Evolutionary conservation across 2,113 vertebrate species (phyloP), one percentile per base, ranked within the genome.

Genomic region (Halcyon senegalensis): DNA sequence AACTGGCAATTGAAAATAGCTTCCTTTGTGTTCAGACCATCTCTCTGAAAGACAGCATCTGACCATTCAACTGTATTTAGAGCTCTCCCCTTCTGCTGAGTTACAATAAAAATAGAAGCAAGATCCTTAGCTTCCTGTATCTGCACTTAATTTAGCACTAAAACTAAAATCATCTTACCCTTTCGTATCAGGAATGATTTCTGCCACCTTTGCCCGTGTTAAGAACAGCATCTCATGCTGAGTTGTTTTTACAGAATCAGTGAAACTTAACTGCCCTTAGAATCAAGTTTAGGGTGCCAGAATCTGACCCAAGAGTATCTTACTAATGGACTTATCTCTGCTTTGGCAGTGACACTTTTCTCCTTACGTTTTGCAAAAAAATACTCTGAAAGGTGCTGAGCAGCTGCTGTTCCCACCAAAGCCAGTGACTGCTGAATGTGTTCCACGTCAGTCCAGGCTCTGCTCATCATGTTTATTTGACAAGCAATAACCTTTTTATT

Each of bases 401-500:
- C 72, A 73, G 78, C 67, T 76, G 63, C 74, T 50, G 64, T 55
- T 86, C 87, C 82, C 92, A 88, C 60, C 59, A 85, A 68, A 87
- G 25, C 31, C 46, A 16, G 37, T 9, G 19, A 14, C 15, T 84
- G 68, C 12, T 30, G 58, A 76, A 44, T 53, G 16, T 19, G 41
- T 24, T 94, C 66, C 8, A 1, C 11, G 7, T 60, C 60, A 72
- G 74, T 50, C 84, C 77, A 69, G 84, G 41, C 78, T 87, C 53
- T 68, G 86, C 94, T 92, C 74, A 82, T 93, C 95, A 82, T 16
- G 37, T 96, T 96, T 95, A 94, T 95, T 95, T 92, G 89, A 96
- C 92, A 92, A 66, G 77, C 84, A 96, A 94, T 95, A 96, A 96
- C 77, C 84, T 79, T 90, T 84, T 94, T 94, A 95, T 96, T 96